Evolutionary conservation across 2,888 invertebrate species (phyloP), one percentile per base, ranked within the genome.

Genomic region (Cenopis cana): DNA sequence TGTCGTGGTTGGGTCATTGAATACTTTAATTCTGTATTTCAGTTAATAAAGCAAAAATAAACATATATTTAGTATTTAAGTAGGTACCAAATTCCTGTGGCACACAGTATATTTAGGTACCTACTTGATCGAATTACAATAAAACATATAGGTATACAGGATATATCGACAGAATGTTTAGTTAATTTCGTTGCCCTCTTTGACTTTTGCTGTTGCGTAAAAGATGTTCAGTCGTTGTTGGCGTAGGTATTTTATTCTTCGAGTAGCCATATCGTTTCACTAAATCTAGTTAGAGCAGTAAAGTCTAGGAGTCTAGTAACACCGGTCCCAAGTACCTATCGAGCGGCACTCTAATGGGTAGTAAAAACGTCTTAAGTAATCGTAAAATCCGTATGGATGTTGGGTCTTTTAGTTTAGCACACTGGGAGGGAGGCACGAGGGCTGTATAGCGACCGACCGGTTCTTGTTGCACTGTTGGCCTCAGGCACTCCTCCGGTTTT

Each of bases 381-480:
- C 33, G 38, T 54, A 33, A 36, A 29, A 66, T 36, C 33, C 10
- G 59, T 54, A 46, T 33, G 60, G 46, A 70, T 66, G 46, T 59
- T 20, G 29, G 9, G 14, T 14, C 6, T 70, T 59, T 59, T 54
- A 18, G 38, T 33, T 64, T 50, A 56, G 66, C 56, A 46, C 46
- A 55, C 66, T 46, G 59, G 64, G 68, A 69, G 77, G 69, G 76
- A 77, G 61, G 66, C 69, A 76, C 73, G 76, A 75, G 71, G 76
- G 77, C 79, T 79, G 83, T 85, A 77, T 69, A 75, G 81, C 86
- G 76, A 75, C 81, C 86, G 76, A 75, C 81, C 86, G 76, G 82
- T 85, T 85, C 84, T 81, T 81, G 86, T 81, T 85, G 83, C 86
- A 83, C 86, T 86, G 82, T 80, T 84, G 85, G 85, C 85, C 84